These are phyloP conservation scores for Aphaenogaster floridana DNA, from an alignment of 1,140 invertebrate genomes.

Conservation along the genomic window DNA sequence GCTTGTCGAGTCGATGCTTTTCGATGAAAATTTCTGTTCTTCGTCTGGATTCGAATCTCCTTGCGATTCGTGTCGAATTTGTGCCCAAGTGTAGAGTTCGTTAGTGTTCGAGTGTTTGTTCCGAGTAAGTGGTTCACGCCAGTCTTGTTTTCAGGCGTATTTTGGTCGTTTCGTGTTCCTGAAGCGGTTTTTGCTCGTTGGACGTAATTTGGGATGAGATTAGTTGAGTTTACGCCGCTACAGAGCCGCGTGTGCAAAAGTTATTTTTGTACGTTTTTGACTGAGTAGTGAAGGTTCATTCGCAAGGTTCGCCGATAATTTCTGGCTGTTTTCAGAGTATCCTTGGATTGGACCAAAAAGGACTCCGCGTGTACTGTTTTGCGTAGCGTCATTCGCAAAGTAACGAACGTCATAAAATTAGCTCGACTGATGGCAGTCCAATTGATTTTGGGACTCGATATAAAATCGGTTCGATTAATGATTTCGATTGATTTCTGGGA, in stretches of 20 bases:
- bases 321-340: slow-evolving; percentile 28
- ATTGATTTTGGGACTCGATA: background rate
- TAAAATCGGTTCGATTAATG: slow-evolving; percentile 29
- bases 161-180: background rate
- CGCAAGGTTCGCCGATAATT: slow-evolving; percentile 29
- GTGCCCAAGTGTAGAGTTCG: background rate
- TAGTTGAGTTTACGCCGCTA: background rate
- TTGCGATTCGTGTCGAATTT: slow-evolving; percentile 17
- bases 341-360: slow-evolving; percentile 43
- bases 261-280: background rate
- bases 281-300: background rate
- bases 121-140: background rate
- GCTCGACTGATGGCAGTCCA: background rate
- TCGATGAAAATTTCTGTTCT: slow-evolving; percentile 13
- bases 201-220: slow-evolving; percentile 8
- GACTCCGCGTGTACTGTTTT: slow-evolving; percentile 53
- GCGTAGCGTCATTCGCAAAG: slow-evolving; percentile 31
- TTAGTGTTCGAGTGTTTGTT: background rate
- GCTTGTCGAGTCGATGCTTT: background rate
- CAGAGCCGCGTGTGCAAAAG: slow-evolving; percentile 44
- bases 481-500: slow-evolving; percentile 22
- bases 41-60: slow-evolving; percentile 31
- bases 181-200: slow-evolving; percentile 3
- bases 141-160: slow-evolving; percentile 1
- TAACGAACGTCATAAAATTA: slow-evolving; percentile 26